Base-by-base conservation (phyloP, 2,113 vertebrate genomes). In the Caracal caracal region DNA sequence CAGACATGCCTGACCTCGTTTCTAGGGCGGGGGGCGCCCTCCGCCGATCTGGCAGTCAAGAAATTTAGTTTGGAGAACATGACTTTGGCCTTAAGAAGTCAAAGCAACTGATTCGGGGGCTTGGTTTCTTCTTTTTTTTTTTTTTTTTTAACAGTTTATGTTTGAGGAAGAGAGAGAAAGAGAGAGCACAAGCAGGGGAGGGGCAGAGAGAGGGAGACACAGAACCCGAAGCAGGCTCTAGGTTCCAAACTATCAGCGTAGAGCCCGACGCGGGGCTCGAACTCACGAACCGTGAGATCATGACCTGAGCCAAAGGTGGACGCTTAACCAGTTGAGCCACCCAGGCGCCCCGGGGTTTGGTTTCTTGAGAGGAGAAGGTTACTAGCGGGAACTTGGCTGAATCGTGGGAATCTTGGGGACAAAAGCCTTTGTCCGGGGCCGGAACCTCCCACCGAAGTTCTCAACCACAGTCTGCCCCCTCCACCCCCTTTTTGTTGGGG, bases 371-470 rank as follows among this genome's bases (percentile, higher is more conserved):
- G 33, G 24, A 93, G 28, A 71, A 61, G 16, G 71, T 9, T 15
- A 28, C 16, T 3, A 0, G 40, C 76, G 6, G 37, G 37, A 19
- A 13, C 22, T 1, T 3, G 79, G 87, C 56, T 9, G 2, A 35
- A 9, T 10, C 0, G 5, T 17, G 43, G 28, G 53, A 0, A 12
- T 43, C 70, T 90, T 0, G 0, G 75, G 49, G 40, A 66, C 19
- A 15, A n/a, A 66, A 68, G n/a, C 15, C 33, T 66, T 16, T 30
- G 37, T 33, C 35, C 17, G n/a, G 49, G n/a, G 59, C 24, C 4
- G 33, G 53, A 28, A 6, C n/a, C 56, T 16, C 30, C 12, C 3
- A 5, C 0, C 0, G 20, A 43, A n/a, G 5, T 35, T 22, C 66
- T 82, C 83, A 10, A 24, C 28, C 47, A 28, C n/a, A 88, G 37